Evolutionary conservation across 2,888 invertebrate species (phyloP), one percentile per base, ranked within the genome.

Genomic region (Pseudococcus longispinus): DNA sequence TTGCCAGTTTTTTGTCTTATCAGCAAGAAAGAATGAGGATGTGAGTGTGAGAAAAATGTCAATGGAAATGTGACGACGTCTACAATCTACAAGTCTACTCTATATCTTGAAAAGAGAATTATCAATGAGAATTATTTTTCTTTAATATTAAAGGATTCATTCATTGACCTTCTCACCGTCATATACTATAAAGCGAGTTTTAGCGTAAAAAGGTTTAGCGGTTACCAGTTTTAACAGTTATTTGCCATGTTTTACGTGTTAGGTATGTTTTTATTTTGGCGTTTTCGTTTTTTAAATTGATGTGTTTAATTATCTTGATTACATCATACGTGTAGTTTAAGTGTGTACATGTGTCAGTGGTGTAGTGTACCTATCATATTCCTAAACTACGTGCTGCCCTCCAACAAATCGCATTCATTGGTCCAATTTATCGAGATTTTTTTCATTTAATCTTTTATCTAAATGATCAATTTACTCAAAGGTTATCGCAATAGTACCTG

Each of bases 401-500:
- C 29, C 29, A 18, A 70, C 18, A 18, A 29, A 9, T 29, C 15
- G 3, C 29, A 80, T 9, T 80, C 42, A 80, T 80, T 80, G 77
- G 70, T 70, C 70, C 18, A 80, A 20, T 37, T 80, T 42, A 37
- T 74, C 74, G 37, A 32, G 26, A 13, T 80, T 42, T 80, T 42
- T 80, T 37, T 37, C 2, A 26, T 70, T 74, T 70, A n/a, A 60
- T 70, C 29, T 80, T 42, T 20, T 80, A 42, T 37, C 77, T 20
- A 42, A 80, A 42, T 80, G 32, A 80, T 80, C 77, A 42, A 42
- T 80, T 37, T 42, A 80, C 42, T 18, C 20, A 42, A 80, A 80
- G 77, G 77, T 80, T 80, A 80, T 80, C 77, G 42, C 18, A 80
- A 42, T 80, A 70, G 20, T 80, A 80, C 77, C 77, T 80, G 77